Evolutionary conservation across 2,888 invertebrate species (phyloP).

Genomic region (Drosophila engyochracea): DNA sequence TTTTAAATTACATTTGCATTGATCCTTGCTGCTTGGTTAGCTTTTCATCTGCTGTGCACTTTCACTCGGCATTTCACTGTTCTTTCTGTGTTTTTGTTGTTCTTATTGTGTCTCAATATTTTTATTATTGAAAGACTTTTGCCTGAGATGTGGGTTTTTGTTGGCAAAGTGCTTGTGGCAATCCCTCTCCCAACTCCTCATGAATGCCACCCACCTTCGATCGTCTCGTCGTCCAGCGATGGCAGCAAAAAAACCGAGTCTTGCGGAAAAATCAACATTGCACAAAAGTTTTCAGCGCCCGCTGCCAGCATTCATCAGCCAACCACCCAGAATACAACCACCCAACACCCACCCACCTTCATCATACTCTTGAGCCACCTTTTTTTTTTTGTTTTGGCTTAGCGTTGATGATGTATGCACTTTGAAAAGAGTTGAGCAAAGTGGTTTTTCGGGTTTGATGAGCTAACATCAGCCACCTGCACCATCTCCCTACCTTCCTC

Average conservation of each 20-base stretch:
- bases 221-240: slow-evolving; percentile 50
- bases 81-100: slow-evolving; percentile 23
- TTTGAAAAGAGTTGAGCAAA: slow-evolving; percentile 79
- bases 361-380: slow-evolving; percentile 40
- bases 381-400: slow-evolving; percentile 78
- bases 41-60: slow-evolving; percentile 33
- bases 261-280: slow-evolving; percentile 81
- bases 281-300: slow-evolving; percentile 69
- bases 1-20: slow-evolving; percentile 15
- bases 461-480: slow-evolving; percentile 67
- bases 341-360: slow-evolving; percentile 11
- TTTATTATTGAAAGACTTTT: slow-evolving; percentile 74
- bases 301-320: slow-evolving; percentile 19
- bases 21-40: slow-evolving; percentile 23
- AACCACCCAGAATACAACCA: slow-evolving; percentile 4
- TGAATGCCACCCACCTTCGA: slow-evolving; percentile 2
- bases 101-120: slow-evolving; percentile 60
- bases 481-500: not conserved
- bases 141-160: slow-evolving; percentile 61
- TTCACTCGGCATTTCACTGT: slow-evolving; percentile 44
- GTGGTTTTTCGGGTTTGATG: slow-evolving; percentile 78
- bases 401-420: slow-evolving; percentile 78
- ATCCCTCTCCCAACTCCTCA: not conserved
- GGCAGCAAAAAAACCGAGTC: slow-evolving; percentile 76
- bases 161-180: slow-evolving; percentile 64